Percentiles rank a stretch among this genome's conserved stretches.
Evolutionary conservation across 1,140 invertebrate species (phyloP).

Genomic region (Zaprionus inermis): DNA sequence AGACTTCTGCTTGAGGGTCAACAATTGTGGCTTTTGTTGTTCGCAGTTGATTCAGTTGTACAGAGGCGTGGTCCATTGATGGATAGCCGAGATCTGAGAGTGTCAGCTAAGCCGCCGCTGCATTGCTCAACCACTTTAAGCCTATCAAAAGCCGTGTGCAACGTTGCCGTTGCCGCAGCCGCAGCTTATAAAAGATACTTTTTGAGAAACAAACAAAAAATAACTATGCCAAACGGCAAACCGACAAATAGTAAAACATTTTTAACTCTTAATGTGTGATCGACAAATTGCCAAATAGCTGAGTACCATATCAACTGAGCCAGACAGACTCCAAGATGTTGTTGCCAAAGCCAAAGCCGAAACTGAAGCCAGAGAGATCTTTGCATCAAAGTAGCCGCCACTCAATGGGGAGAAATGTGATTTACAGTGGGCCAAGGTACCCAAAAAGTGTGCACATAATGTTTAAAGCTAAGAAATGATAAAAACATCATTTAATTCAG

Average conservation of each 20-base stretch:
- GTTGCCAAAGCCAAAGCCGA: constrained; percentile 30
- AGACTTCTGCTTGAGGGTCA: constrained; percentile 61
- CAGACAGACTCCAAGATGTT: constrained; percentile 21
- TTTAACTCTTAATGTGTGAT: constrained; percentile 58
- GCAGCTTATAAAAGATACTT: constrained; percentile 52
- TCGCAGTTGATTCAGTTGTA: constrained; percentile 41
- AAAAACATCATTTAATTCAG: too few relatives aligned
- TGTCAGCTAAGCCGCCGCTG: constrained; percentile 13
- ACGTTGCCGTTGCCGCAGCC: not conserved
- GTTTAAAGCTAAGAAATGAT: too few relatives aligned
- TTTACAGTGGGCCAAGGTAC: constrained; percentile 34
- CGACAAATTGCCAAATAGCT: constrained; percentile 77
- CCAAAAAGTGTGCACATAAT: not conserved
- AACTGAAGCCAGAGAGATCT: constrained; percentile 28
- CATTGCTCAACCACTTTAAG: constrained; percentile 68
- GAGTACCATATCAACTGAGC: constrained; percentile 38
- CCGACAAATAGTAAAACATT: constrained; percentile 17
- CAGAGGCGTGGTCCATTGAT: constrained; percentile 65
- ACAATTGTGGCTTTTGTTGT: constrained; percentile 13
- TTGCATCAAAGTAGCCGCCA: constrained; percentile 47
- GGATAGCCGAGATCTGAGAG: constrained; percentile 30
- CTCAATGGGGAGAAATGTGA: constrained; percentile 37
- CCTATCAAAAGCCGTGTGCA: constrained; percentile 66
- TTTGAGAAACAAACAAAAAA: constrained; percentile 7
- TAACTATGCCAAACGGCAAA: constrained; percentile 55